Evolutionary conservation across 2,888 invertebrate genomes (phyloP), one percentile per base, ranked within the genome.

Genomic region (Hydropsyche betteni): DNA sequence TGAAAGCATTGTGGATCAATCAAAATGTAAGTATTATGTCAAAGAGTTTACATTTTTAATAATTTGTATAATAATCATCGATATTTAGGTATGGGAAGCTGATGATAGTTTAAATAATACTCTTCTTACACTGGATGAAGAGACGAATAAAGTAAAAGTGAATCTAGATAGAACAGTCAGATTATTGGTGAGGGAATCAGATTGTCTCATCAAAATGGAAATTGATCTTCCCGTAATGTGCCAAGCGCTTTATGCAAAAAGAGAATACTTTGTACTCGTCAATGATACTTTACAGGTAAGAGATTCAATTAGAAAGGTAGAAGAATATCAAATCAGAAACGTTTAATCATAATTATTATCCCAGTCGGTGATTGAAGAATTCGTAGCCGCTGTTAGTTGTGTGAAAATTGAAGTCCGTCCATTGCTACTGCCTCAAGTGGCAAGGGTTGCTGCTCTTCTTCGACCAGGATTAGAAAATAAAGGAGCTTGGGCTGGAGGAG

Each of bases 361-460:
- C 52, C 85, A 95, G 91, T 91, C 93, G 82, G 88, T 95, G 61
- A 88, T 95, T 75, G 92, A 93, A 82, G 91, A 94, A 83, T 94
- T 94, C 81, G 85, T 92, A 50, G 86, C 88, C 68, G 92, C 92
- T 2, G 92, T 94, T 0, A 89, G 90, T 74, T 89, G 91, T 44
- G 95, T 95, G 0, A 95, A 95, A 82, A 85, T 93, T 64, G 97
- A 97, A 85, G 94, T 97, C 14, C 90, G 97, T n/a, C 95, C 96
- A 33, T 86, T 98, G 71, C 92, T 98, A 83, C 88, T 96, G 50
- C 96, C 96, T 0, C 96, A 97, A 87, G 88, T 97, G 78, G 93
- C 94, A 36, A 91, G 93, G 34, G 88, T 98, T 12, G 93, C 95
- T 2, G 92, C 93, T 8, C 90, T 95, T 80, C 86, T 98, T 34